phyloP scores from a whole-genome alignment of 2,888 invertebrate species.

The Trilocha varians region DNA sequence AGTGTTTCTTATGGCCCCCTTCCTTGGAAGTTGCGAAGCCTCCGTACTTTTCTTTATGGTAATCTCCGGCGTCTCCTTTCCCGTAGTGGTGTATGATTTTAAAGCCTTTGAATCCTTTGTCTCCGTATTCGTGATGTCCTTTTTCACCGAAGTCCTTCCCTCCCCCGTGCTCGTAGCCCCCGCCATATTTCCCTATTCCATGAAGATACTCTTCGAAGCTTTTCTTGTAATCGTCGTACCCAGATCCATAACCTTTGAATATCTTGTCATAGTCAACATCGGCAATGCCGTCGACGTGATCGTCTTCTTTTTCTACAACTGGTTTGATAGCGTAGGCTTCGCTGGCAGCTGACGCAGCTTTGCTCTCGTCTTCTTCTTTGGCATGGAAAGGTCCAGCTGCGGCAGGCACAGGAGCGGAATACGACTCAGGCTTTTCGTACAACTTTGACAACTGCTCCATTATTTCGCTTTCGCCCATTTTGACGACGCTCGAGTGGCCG shows the following conservation, averaged over 20 bases:
- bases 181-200: slow-evolving; percentile 36
- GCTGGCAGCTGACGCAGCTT: slow-evolving; percentile 35
- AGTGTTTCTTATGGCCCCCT: slow-evolving; percentile 66
- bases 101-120: slow-evolving; percentile 67
- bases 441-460: slow-evolving; percentile 55
- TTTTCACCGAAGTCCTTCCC: slow-evolving; percentile 55
- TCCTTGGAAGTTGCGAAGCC: slow-evolving; percentile 66
- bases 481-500: slow-evolving; percentile 58
- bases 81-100: slow-evolving; percentile 61
- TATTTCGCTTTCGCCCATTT: slow-evolving; percentile 59
- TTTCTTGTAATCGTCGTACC: slow-evolving; percentile 44
- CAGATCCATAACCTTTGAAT: slow-evolving; percentile 37
- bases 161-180: slow-evolving; percentile 41
- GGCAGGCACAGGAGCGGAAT: slow-evolving; percentile 37
- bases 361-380: slow-evolving; percentile 36
- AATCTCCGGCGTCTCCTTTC: slow-evolving; percentile 70
- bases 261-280: slow-evolving; percentile 48
- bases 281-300: slow-evolving; percentile 39
- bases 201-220: slow-evolving; percentile 49
- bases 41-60: slow-evolving; percentile 66
- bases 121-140: slow-evolving; percentile 59
- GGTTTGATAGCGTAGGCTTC: slow-evolving; percentile 46
- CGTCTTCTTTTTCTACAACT: slow-evolving; percentile 46
- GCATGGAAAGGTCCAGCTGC: slow-evolving; percentile 38
- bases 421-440: slow-evolving; percentile 47